phyloP scores from a whole-genome alignment of 1,140 invertebrate species.

The Coptotermes formosanus region DNA sequence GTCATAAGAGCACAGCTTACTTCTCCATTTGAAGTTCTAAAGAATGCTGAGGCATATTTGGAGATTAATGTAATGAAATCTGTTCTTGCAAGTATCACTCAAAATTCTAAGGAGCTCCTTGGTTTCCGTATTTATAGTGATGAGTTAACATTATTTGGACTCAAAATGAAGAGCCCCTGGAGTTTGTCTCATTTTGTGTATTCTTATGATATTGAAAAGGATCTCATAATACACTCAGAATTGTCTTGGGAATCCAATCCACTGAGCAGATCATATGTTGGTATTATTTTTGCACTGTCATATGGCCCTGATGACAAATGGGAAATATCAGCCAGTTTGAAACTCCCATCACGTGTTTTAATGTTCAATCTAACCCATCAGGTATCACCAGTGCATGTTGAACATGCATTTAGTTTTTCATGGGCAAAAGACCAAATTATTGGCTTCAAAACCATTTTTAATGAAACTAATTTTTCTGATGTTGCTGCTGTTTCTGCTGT shows the following conservation, averaged over 20 bases:
- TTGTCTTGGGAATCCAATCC: constrained; percentile 24
- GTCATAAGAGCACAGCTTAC: neutral
- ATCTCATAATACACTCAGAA: constrained; percentile 15
- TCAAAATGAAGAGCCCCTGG: constrained; percentile 11
- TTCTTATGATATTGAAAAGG: neutral
- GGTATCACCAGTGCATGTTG: neutral
- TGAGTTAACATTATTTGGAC: neutral
- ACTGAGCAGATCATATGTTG: neutral
- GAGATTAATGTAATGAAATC: neutral
- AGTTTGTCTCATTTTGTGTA: neutral
- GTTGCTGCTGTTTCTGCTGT: neutral
- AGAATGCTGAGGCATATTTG: neutral
- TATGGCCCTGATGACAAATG: neutral
- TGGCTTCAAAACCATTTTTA: constrained; percentile 20
- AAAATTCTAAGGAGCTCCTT: neutral
- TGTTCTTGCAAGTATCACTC: neutral
- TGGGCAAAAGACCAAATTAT: constrained; percentile 25
- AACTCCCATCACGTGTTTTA: constrained; percentile 29
- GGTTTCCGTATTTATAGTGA: neutral
- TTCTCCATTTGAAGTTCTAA: neutral
- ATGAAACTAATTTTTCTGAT: neutral
- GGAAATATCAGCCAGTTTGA: constrained; percentile 18
- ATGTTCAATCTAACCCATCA: neutral
- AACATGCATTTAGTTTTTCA: constrained; percentile 18
- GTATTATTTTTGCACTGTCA: neutral